A percentile compares a stretch with the other conserved stretches of the same genome.
Conservation (phyloP, 2,797 vertebrate species). For the Tolypeutes matacus region DNA sequence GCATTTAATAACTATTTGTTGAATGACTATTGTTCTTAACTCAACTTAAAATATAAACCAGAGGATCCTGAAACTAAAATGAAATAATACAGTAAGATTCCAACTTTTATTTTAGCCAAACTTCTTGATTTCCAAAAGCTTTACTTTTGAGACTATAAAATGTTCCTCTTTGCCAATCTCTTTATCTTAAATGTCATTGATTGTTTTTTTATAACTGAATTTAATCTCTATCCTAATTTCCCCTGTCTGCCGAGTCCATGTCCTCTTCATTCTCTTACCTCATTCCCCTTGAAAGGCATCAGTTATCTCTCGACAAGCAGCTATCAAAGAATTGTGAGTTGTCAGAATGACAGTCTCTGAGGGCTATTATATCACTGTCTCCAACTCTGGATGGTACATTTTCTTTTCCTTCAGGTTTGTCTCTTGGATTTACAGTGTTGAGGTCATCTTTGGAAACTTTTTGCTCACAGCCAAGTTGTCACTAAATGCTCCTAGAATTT, state of each 20-base stretch:
- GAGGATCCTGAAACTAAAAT: constrained; percentile 5
- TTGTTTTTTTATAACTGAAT: constrained; percentile 8
- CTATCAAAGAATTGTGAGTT: constrained; percentile 12
- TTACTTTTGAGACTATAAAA: constrained; percentile 12
- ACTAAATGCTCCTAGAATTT: not conserved
- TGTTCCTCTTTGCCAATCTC: constrained; percentile 42
- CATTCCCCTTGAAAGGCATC: constrained; percentile 17
- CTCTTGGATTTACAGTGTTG: constrained; percentile 44
- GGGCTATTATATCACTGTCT: not conserved
- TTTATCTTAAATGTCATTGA: constrained; percentile 58
- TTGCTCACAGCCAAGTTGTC: not conserved
- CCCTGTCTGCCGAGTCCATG: not conserved
- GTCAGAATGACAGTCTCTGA: constrained; percentile 51
- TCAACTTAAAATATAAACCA: not conserved
- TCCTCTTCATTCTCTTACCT: not conserved
- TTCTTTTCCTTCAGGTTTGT: constrained; percentile 55
- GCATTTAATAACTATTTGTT: constrained; percentile 2
- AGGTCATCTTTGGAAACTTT: constrained; percentile 50
- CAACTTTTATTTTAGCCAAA: not conserved
- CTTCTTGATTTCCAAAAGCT: constrained; percentile 32
- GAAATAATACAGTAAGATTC: not conserved
- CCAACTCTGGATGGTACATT: not conserved
- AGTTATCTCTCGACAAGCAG: constrained; percentile 57
- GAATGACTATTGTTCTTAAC: not conserved
- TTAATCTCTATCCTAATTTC: constrained; percentile 45